phyloP scores from a whole-genome alignment of 2,888 invertebrate species.

The Noctua janthina region DNA sequence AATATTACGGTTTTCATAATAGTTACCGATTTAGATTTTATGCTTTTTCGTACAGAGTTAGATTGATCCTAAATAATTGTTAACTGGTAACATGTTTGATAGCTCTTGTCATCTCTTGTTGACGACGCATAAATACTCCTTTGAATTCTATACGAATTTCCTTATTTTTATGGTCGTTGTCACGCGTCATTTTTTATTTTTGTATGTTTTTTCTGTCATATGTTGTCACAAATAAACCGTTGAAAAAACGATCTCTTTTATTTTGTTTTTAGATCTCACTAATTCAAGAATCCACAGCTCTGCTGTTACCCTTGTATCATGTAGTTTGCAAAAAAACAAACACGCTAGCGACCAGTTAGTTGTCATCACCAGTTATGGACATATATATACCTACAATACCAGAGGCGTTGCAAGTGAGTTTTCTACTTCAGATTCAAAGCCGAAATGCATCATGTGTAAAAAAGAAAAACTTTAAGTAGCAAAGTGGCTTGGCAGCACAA shows the following conservation, averaged over 20 bases:
- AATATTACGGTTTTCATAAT: constrained; percentile 14
- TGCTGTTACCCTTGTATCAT: neutral
- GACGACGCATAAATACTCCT: neutral
- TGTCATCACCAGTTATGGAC: neutral
- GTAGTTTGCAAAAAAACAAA: no score
- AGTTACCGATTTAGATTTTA: constrained; percentile 44
- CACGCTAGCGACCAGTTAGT: neutral
- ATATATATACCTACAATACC: neutral
- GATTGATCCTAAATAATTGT: neutral
- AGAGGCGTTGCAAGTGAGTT: neutral
- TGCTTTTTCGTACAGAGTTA: constrained; percentile 13
- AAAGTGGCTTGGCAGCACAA: neutral
- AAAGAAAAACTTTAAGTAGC: neutral
- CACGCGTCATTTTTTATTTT: neutral
- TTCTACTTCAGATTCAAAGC: neutral
- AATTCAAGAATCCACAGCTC: neutral
- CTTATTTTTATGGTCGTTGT: neutral
- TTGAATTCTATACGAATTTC: neutral
- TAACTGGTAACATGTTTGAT: neutral
- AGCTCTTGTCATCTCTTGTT: neutral
- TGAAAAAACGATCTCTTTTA: neutral
- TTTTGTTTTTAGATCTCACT: neutral
- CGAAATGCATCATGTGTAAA: neutral
- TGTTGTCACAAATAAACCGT: neutral
- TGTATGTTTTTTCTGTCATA: neutral